Evolutionary conservation across 1,140 invertebrate species (phyloP).

Genomic region (Diabrotica virgifera): DNA sequence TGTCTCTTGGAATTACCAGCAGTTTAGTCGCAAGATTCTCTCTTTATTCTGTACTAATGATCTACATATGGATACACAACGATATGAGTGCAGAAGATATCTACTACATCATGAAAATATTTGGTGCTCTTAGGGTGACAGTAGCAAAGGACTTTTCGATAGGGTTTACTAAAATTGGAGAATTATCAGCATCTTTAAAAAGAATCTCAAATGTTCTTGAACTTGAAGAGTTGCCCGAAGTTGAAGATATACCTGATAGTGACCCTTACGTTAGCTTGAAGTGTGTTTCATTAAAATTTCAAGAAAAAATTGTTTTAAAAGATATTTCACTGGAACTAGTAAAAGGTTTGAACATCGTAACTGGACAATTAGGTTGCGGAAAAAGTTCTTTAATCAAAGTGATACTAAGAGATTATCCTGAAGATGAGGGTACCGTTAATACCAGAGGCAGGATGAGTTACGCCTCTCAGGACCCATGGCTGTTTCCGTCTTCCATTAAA

Average conservation of each 20-base stretch:
- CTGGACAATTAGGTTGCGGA: slow-evolving; percentile 78
- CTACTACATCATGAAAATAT: slow-evolving; percentile 27
- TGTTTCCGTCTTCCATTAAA: slow-evolving; percentile 59
- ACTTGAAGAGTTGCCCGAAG: slow-evolving; percentile 25
- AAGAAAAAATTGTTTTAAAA: slow-evolving; percentile 51
- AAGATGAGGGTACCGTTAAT: slow-evolving; percentile 53
- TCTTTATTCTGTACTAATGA: slow-evolving; percentile 25
- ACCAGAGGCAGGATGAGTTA: slow-evolving; percentile 68
- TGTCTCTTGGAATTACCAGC: slow-evolving; percentile 18
- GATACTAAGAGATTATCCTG: slow-evolving; percentile 68
- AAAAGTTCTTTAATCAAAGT: slow-evolving; percentile 73
- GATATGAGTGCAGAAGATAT: slow-evolving; percentile 24
- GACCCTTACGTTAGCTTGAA: slow-evolving; percentile 23
- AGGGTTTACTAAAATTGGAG: slow-evolving; percentile 55
- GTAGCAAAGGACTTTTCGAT: slow-evolving; percentile 22
- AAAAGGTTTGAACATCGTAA: slow-evolving; percentile 64
- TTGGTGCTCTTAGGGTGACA: slow-evolving; percentile 18
- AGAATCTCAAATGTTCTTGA: slow-evolving; percentile 33
- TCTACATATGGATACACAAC: slow-evolving; percentile 22
- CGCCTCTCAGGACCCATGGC: slow-evolving; percentile 76
- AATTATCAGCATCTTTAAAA: slow-evolving; percentile 39
- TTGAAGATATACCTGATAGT: slow-evolving; percentile 6
- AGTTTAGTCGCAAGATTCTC: slow-evolving; percentile 23
- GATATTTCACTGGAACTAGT: slow-evolving; percentile 23
- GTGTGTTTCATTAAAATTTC: slow-evolving; percentile 34